Base-by-base conservation (phyloP, 2,888 invertebrate genomes). In the Erynnis tages region DNA sequence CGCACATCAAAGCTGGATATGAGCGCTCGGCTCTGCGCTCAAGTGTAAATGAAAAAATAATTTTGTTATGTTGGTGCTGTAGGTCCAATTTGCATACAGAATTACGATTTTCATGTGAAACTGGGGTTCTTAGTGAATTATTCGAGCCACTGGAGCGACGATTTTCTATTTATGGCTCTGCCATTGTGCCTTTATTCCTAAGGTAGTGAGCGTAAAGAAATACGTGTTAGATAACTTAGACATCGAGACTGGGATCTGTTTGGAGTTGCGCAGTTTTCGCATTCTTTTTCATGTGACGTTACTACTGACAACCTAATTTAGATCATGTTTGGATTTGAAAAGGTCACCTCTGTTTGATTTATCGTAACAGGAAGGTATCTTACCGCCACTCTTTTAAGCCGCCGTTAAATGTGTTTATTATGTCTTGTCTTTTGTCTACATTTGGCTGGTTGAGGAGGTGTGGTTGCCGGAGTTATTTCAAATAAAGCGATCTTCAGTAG, bases 61-160 rank as follows among this genome's bases (percentile, higher is more conserved):
- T 40, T 49, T 45, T 49, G 49, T 52, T 67, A 50, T 70, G 67
- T 71, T 69, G 68, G 67, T 67, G 69, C 69, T 66, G 69, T 72
- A 71, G 69, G 74, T 76, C 76, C 73, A 77, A 84, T 85, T 83
- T 85, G 77, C 85, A 86, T 84, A 84, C 74, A 74, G 77, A 84
- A 83, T 81, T 79, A 80, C 80, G 71, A 83, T 82, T 85, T 84
- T 83, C 80, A 85, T 80, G 78, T 84, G 78, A 79, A 83, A 76
- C 79, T 79, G 75, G 75, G 79, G 74, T 75, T 77, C 73, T 78
- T 76, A 72, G 75, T 76, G 73, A 81, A 86, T 86, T 85, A 86
- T 85, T 76, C 85, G 82, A 84, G 71, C 66, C 87, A 86, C 73
- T 84, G 83, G 86, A 85, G 87, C 86, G 87, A 63, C 72, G 78